These are phyloP conservation scores for Dendroctonus ponderosae DNA, from an alignment of 1,140 invertebrate genomes.

Conservation along the genomic window DNA sequence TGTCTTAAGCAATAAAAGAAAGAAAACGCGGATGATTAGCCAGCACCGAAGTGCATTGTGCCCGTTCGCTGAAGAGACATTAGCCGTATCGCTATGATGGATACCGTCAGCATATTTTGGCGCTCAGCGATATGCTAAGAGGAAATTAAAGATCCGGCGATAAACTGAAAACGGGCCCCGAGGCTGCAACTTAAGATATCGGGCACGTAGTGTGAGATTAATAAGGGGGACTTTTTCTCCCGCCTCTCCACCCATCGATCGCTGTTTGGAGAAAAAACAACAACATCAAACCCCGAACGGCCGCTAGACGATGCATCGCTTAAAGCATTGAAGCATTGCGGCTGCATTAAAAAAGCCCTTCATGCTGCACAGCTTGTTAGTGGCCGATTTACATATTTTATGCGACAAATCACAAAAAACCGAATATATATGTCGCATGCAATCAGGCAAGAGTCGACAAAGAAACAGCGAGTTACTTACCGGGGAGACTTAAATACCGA, in stretches of 20 bases:
- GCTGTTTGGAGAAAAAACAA: background rate
- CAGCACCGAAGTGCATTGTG: slow-evolving; percentile 8
- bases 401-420: no score
- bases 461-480: no score
- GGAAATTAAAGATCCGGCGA: slow-evolving; percentile 50
- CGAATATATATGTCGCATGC: no score
- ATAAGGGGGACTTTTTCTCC: slow-evolving; percentile 23
- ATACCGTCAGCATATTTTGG: slow-evolving; percentile 46
- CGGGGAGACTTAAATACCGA: no score
- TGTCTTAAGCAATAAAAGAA: slow-evolving; percentile 3
- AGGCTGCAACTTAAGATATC: slow-evolving; percentile 42
- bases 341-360: no score
- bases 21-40: slow-evolving; percentile 3
- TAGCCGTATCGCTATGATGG: slow-evolving; percentile 49
- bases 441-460: no score
- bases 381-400: no score
- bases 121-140: slow-evolving; percentile 48
- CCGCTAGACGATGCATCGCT: no score
- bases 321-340: no score
- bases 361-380: no score
- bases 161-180: slow-evolving; percentile 41
- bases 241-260: no score
- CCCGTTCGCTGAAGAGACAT: slow-evolving; percentile 31
- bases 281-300: no score
- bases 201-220: slow-evolving; percentile 32